Percentiles rank a stretch among this genome's conserved stretches.
Evolutionary conservation across 2,888 invertebrate species (phyloP).

Genomic region (Leptogaster cylindrica): DNA sequence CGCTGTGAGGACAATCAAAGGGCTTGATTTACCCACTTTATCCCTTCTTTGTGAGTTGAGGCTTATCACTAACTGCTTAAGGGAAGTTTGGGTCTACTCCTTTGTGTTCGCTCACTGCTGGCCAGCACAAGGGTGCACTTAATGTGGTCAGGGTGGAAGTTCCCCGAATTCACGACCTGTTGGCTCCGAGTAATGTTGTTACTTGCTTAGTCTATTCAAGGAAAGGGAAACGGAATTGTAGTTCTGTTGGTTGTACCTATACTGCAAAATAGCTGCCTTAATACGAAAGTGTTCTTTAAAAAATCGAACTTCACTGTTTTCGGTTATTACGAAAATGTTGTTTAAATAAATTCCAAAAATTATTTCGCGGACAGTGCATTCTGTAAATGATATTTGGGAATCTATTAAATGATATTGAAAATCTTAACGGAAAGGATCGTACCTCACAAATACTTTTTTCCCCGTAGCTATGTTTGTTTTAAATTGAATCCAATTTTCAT

Average conservation of each 20-base stretch:
- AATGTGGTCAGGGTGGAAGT: slow-evolving; percentile 41
- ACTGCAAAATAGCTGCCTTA: not conserved
- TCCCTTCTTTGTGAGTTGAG: slow-evolving; percentile 43
- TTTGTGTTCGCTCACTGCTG: slow-evolving; percentile 37
- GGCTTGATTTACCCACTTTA: slow-evolving; percentile 48
- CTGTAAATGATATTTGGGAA: too few relatives aligned
- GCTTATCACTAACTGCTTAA: slow-evolving; percentile 52
- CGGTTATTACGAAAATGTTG: too few relatives aligned
- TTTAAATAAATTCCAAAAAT: too few relatives aligned
- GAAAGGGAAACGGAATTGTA: slow-evolving; percentile 44
- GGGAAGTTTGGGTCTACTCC: slow-evolving; percentile 50
- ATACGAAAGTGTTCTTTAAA: not conserved
- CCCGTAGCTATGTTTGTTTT: too few relatives aligned
- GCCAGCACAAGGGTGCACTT: slow-evolving; percentile 38
- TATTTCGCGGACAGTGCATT: too few relatives aligned
- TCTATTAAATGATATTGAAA: too few relatives aligned
- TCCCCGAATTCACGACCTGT: slow-evolving; percentile 21
- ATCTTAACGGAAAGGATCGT: too few relatives aligned
- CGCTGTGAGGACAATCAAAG: slow-evolving; percentile 52
- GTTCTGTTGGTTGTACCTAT: slow-evolving; percentile 30
- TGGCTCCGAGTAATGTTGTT: slow-evolving; percentile 27
- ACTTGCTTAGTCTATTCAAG: slow-evolving; percentile 4
- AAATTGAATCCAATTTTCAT: too few relatives aligned
- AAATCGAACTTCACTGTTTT: too few relatives aligned
- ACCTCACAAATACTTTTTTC: too few relatives aligned